Evolutionary conservation across 2,888 invertebrate genomes (phyloP).

Genomic region (Phytoseiulus persimilis): DNA sequence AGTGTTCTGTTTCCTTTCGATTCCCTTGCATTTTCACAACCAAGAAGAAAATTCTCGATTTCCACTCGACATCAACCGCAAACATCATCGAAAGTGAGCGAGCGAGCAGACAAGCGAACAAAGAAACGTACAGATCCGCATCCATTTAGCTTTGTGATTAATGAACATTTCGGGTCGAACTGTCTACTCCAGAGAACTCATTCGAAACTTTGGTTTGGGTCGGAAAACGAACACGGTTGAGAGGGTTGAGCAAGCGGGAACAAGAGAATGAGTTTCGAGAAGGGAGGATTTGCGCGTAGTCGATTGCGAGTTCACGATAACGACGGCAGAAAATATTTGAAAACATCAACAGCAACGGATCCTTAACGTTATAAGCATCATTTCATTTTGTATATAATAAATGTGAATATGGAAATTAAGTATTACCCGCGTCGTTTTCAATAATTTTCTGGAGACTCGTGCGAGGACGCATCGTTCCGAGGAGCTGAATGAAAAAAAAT

Average conservation of each 20-base stretch:
- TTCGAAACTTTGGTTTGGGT: not conserved
- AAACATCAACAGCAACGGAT: not conserved
- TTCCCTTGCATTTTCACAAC: not conserved
- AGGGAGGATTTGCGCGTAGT: not conserved
- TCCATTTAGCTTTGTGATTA: not conserved
- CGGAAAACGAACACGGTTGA: not conserved
- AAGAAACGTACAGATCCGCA: not conserved
- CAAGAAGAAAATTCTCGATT: not conserved
- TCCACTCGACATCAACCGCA: not conserved
- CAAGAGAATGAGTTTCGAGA: not conserved
- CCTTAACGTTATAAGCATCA: constrained; percentile 24
- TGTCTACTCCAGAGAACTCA: not conserved
- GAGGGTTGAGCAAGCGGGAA: not conserved
- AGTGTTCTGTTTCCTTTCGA: not conserved
- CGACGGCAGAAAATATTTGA: not conserved
- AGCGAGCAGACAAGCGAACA: not conserved
- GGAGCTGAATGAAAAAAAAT: no score
- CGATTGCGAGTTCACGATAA: not conserved
- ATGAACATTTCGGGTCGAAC: not conserved
- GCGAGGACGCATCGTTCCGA: no score
- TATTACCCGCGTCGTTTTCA: not conserved
- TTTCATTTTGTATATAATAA: constrained; percentile 38
- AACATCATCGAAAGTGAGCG: not conserved
- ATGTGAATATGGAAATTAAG: constrained; percentile 35
- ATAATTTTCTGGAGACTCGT: no score